phyloP scores from a whole-genome alignment of 2,797 vertebrate species.

The Hybognathus amarus region DNA sequence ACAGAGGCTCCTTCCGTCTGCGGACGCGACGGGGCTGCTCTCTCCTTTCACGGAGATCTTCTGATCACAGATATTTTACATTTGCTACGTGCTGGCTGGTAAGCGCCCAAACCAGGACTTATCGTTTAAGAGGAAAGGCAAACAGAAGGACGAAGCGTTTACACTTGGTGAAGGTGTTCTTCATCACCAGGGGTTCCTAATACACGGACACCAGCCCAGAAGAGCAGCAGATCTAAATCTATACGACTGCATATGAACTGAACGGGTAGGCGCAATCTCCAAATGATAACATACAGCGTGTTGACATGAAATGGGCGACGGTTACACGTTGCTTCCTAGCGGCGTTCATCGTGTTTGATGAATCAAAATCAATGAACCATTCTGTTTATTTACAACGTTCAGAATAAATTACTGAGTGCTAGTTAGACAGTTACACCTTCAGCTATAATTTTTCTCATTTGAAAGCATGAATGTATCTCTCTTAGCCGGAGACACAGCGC shows the following conservation, averaged over 20 bases:
- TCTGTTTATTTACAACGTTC: background rate
- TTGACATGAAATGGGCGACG: slow-evolving; percentile 19
- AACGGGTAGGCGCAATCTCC: slow-evolving; percentile 3
- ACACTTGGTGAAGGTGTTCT: slow-evolving; percentile 30
- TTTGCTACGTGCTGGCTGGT: background rate
- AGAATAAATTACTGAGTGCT: background rate
- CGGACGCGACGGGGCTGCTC: background rate
- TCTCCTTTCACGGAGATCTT: background rate
- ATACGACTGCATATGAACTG: background rate
- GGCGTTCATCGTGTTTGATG: background rate
- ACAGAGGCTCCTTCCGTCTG: slow-evolving; percentile 1
- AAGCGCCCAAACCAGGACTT: slow-evolving; percentile 19
- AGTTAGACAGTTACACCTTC: background rate
- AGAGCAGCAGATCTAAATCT: background rate
- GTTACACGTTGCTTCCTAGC: slow-evolving; percentile 7
- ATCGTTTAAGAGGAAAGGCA: slow-evolving; percentile 9
- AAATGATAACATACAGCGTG: background rate
- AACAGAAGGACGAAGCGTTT: background rate
- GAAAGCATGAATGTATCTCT: background rate
- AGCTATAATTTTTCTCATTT: background rate
- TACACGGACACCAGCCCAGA: slow-evolving; percentile 17
- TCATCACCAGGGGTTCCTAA: slow-evolving; percentile 40
- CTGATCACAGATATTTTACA: background rate
- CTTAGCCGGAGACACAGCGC: background rate
- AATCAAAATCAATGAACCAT: slow-evolving; percentile 5